Evolutionary conservation across 2,888 invertebrate genomes (phyloP), one percentile per base, ranked within the genome.

Genomic region (Xylophagus ater): DNA sequence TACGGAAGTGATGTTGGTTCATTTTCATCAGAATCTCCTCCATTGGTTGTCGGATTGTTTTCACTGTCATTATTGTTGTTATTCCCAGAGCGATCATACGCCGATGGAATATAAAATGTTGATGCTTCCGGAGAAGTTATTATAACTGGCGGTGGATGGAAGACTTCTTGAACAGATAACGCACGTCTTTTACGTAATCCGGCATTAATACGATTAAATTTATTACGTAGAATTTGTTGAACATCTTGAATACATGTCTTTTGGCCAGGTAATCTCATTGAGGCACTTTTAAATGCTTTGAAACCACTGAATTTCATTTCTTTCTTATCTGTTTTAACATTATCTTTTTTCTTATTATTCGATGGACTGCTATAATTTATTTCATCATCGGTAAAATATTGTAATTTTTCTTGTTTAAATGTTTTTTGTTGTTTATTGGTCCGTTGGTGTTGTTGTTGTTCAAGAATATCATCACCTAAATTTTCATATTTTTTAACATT

Each of bases 151-250:
- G 70, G 70, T 44, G 71, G 69, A 10, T 73, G 65, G 47, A 78
- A 69, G 10, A 79, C 76, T 52, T 81, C 80, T 49, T 79, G 77
- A 9, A 80, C 80, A 34, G 79, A 80, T 18, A 80, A 55, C 2
- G 80, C 77, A 48, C 80, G 68, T 37, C 79, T 66, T 51, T 70
- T 72, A 32, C 80, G 66, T 41, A 81, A 61, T 1, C 81, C 81
- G 9, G 78, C 77, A 41, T 81, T 78, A 41, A 81, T 72, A 54
- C 79, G 74, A 43, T 74, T 80, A 47, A 82, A 68, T 48, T 80
- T 81, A 37, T 74, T 72, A 14, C 74, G 65, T 17, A 75, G 56
- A 4, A 73, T 60, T 41, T 64, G 59, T 19, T 74, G 68, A 36
- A 75, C 70, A 53, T 80, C 80, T 45, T 78, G 76, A 14, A 80